Conservation (phyloP, 2,113 vertebrate genomes). For the Suricata suricatta region DNA sequence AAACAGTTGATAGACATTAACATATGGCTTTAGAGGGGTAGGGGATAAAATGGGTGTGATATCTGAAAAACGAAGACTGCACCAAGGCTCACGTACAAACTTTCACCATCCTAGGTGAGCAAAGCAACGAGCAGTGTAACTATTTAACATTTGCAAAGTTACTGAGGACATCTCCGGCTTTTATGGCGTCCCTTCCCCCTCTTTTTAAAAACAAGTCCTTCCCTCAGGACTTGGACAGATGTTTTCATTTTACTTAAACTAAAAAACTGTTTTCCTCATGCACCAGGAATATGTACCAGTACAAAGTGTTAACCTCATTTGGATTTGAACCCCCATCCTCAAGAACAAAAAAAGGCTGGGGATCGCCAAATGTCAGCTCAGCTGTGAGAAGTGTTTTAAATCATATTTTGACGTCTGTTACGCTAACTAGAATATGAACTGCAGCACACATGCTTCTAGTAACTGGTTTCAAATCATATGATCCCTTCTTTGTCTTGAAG, state of each 20-base stretch:
- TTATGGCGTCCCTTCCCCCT: neutral
- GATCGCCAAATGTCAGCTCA: constrained; percentile 59
- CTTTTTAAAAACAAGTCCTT: constrained; percentile 58
- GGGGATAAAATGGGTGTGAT: neutral
- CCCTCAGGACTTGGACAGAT: constrained; percentile 51
- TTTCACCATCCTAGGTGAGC: neutral
- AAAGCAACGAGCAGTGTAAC: neutral
- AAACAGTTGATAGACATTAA: neutral
- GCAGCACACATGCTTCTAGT: constrained; percentile 83
- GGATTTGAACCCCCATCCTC: constrained; percentile 72
- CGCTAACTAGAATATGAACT: constrained; percentile 72
- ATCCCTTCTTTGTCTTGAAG: constrained; percentile 82
- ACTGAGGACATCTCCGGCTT: constrained; percentile 2
- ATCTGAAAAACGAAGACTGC: constrained; percentile 8
- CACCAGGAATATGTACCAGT: constrained; percentile 34
- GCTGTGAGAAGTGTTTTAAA: constrained; percentile 56
- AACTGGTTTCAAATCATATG: constrained; percentile 76
- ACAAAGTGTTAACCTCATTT: constrained; percentile 64
- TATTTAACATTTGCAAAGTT: neutral
- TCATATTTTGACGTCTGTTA: constrained; percentile 66
- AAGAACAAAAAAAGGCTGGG: constrained; percentile 51
- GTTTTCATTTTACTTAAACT: constrained; percentile 61
- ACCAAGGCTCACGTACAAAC: neutral
- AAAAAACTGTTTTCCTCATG: constrained; percentile 46
- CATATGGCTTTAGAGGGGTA: neutral